A percentile compares a stretch with the other conserved stretches of the same genome.
Conservation (phyloP, 2,113 vertebrate genomes). For the Dunckerocampus dactyliophorus region DNA sequence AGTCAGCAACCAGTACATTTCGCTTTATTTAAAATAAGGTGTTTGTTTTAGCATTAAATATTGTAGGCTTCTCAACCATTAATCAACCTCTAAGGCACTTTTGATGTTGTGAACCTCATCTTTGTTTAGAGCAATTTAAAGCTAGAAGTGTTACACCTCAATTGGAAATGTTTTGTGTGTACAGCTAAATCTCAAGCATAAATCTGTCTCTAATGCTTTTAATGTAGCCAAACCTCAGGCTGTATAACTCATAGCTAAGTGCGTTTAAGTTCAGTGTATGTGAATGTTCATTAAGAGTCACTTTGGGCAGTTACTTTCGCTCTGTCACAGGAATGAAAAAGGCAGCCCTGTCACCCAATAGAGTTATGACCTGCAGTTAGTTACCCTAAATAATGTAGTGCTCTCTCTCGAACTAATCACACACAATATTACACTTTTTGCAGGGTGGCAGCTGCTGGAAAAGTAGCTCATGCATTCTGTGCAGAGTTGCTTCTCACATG, state of each 20-base stretch:
- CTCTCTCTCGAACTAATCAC: not conserved
- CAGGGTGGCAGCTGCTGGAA: not conserved
- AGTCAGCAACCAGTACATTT: not conserved
- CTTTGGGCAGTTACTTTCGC: constrained; percentile 12
- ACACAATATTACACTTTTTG: constrained; percentile 7
- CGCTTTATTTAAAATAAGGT: not conserved
- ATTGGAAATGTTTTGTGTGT: constrained; percentile 1
- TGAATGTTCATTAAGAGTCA: constrained; percentile 2
- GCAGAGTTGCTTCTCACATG: not conserved
- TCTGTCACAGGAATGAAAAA: not conserved
- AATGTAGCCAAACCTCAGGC: not conserved
- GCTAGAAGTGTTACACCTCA: constrained; percentile 8
- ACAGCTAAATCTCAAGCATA: not conserved
- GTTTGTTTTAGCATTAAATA: no score
- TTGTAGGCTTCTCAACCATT: not conserved
- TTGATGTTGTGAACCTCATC: constrained; percentile 9
- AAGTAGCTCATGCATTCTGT: not conserved
- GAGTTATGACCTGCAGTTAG: constrained; percentile 1
- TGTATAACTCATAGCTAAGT: constrained; percentile 11
- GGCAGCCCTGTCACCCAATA: not conserved
- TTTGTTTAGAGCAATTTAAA: constrained; percentile 2
- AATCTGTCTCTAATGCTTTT: constrained; percentile 1
- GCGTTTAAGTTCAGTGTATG: not conserved
- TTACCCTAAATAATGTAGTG: constrained; percentile 4
- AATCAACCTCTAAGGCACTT: constrained; percentile 10